Percentiles rank a stretch among this genome's conserved stretches.
Conservation (phyloP, 1,140 invertebrate genomes). For the Lordiphosa mommai region DNA sequence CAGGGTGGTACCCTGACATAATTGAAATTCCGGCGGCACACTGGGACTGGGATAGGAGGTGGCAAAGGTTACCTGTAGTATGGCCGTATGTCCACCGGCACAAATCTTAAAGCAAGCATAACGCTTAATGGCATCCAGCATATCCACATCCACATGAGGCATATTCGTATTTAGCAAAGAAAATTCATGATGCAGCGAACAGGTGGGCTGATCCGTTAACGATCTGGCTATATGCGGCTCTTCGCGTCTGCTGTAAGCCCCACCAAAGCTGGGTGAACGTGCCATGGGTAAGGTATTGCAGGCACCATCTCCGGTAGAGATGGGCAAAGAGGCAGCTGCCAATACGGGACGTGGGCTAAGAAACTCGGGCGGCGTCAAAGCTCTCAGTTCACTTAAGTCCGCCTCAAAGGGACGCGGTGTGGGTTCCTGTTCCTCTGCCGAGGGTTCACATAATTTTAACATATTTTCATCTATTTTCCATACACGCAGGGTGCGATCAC, state of each 20-base stretch:
- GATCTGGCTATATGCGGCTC: slow-evolving; percentile 71
- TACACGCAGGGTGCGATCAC: slow-evolving; percentile 94
- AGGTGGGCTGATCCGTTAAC: slow-evolving; percentile 80
- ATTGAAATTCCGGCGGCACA: slow-evolving; percentile 86
- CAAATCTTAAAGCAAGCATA: slow-evolving; percentile 87
- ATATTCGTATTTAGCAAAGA: slow-evolving; percentile 92
- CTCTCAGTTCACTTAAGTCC: slow-evolving; percentile 44
- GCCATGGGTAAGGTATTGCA: slow-evolving; percentile 54
- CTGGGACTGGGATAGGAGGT: slow-evolving; percentile 80
- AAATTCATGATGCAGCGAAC: slow-evolving; percentile 91
- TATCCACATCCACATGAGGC: slow-evolving; percentile 89
- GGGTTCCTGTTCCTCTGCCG: slow-evolving; percentile 50
- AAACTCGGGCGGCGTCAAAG: slow-evolving; percentile 60
- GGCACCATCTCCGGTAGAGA: slow-evolving; percentile 30
- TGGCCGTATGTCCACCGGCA: slow-evolving; percentile 86
- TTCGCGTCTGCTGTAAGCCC: slow-evolving; percentile 44
- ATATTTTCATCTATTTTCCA: slow-evolving; percentile 93
- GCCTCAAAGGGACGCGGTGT: slow-evolving; percentile 26
- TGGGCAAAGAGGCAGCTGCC: slow-evolving; percentile 52
- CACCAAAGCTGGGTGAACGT: slow-evolving; percentile 55
- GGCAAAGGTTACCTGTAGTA: slow-evolving; percentile 84
- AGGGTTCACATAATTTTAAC: slow-evolving; percentile 85
- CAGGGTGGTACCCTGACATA: slow-evolving; percentile 83
- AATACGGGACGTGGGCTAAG: slow-evolving; percentile 40
- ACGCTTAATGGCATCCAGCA: slow-evolving; percentile 86